A percentile compares a stretch with the other conserved stretches of the same genome.
Evolutionary conservation across 2,888 invertebrate species (phyloP).

Genomic region (Amblyjoppa proteus): DNA sequence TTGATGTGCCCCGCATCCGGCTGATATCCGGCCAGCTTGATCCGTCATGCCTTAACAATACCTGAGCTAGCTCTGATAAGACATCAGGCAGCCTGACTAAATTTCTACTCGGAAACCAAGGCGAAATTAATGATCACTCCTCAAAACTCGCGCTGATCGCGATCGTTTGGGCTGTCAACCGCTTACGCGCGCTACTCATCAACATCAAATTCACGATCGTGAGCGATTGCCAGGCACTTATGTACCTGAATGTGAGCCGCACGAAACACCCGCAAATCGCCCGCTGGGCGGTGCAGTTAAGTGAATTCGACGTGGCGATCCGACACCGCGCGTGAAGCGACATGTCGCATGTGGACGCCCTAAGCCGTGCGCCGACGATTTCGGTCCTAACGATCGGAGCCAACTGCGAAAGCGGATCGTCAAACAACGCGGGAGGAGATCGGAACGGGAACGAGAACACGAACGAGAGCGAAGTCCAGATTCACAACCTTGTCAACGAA

Average conservation of each 20-base stretch:
- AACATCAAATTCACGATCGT: conserved; percentile 38
- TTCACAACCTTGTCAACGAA: neutral
- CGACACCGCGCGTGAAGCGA: conserved; percentile 64
- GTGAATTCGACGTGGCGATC: conserved; percentile 71
- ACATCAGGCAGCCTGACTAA: no score
- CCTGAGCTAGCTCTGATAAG: no score
- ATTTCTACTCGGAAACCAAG: neutral
- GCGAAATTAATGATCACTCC: conserved; percentile 63
- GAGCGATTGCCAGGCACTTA: conserved; percentile 66
- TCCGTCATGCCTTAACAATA: no score
- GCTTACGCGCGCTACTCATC: conserved; percentile 24
- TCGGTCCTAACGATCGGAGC: neutral
- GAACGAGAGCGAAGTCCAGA: neutral
- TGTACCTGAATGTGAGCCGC: conserved; percentile 59
- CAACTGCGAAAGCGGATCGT: neutral
- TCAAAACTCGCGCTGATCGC: conserved; percentile 66
- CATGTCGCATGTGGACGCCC: conserved; percentile 72
- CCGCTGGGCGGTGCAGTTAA: conserved; percentile 66
- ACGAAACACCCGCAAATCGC: conserved; percentile 63
- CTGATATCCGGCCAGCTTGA: no score
- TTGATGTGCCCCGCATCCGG: no score
- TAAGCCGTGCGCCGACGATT: conserved; percentile 67
- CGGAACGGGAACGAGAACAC: neutral
- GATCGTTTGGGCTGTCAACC: conserved; percentile 64
- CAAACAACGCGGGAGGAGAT: neutral